Percentiles rank a stretch among this genome's conserved stretches.
phyloP scores from a whole-genome alignment of 35 echinoderm and acorn worm species.

The Ophiothrix spiculata region DNA sequence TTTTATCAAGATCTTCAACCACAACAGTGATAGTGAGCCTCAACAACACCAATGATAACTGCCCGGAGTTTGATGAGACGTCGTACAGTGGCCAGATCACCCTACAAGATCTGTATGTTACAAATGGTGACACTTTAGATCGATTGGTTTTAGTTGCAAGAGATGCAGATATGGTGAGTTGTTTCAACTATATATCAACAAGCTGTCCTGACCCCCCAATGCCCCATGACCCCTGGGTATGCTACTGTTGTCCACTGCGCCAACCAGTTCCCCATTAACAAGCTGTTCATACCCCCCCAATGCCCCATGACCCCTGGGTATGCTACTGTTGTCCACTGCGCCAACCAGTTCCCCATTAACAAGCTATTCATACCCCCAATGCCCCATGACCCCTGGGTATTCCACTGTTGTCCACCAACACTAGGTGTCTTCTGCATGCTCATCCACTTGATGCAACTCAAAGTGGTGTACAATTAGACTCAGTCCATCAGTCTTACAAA shows the following conservation, averaged over 20 bases:
- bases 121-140: not conserved
- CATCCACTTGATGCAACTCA: too few relatives aligned
- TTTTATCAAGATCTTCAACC: not conserved
- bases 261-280: not conserved
- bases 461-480: too few relatives aligned
- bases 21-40: not conserved
- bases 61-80: not conserved
- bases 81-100: not conserved
- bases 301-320: not conserved
- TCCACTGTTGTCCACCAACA: not conserved
- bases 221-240: not conserved
- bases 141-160: not conserved
- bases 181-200: not conserved
- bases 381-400: not conserved
- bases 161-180: not conserved
- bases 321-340: not conserved
- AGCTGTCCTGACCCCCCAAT: not conserved
- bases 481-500: too few relatives aligned
- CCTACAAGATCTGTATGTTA: not conserved
- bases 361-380: not conserved
- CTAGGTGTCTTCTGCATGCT: too few relatives aligned
- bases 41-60: not conserved
- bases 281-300: too few relatives aligned
- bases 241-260: not conserved
- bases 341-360: not conserved